phyloP scores from a whole-genome alignment of 1,140 invertebrate genomes.

The Vanessa atalanta region DNA sequence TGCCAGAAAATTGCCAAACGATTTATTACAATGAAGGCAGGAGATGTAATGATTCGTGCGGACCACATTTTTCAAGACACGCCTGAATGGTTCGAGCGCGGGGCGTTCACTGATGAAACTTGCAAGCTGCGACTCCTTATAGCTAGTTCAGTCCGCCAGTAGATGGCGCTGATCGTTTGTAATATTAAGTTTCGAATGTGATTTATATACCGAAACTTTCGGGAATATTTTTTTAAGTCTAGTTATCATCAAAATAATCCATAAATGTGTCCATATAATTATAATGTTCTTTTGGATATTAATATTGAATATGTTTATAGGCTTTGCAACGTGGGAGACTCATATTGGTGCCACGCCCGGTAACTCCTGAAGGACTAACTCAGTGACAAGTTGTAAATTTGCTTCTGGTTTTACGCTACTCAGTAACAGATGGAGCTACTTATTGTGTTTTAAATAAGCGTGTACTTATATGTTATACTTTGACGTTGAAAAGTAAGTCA shows the following conservation, averaged over 20 bases:
- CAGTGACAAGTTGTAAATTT: not conserved
- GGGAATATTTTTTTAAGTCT: too few species aligned
- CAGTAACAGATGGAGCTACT: not conserved
- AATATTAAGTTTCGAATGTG: not conserved
- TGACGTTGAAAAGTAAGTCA: too few species aligned
- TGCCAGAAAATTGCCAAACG: conserved; percentile 35
- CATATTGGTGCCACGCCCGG: not conserved
- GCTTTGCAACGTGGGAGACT: not conserved
- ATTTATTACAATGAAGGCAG: conserved; percentile 47
- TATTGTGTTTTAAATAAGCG: not conserved
- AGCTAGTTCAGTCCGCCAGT: conserved; percentile 20
- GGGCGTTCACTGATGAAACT: conserved; percentile 30
- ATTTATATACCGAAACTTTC: not conserved
- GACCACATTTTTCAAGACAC: conserved; percentile 48
- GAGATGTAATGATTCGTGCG: conserved; percentile 43
- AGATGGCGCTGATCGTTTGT: conserved; percentile 37
- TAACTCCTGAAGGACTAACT: not conserved
- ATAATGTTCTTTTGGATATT: too few species aligned
- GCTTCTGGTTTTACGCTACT: not conserved
- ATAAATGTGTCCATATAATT: too few species aligned
- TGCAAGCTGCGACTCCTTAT: conserved; percentile 27
- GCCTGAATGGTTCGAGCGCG: conserved; percentile 42
- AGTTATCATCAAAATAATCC: too few species aligned
- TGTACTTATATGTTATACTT: not conserved
- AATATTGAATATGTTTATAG: too few species aligned